Evolutionary conservation across 2,797 vertebrate genomes (phyloP).

Genomic region (Galago senegalensis): DNA sequence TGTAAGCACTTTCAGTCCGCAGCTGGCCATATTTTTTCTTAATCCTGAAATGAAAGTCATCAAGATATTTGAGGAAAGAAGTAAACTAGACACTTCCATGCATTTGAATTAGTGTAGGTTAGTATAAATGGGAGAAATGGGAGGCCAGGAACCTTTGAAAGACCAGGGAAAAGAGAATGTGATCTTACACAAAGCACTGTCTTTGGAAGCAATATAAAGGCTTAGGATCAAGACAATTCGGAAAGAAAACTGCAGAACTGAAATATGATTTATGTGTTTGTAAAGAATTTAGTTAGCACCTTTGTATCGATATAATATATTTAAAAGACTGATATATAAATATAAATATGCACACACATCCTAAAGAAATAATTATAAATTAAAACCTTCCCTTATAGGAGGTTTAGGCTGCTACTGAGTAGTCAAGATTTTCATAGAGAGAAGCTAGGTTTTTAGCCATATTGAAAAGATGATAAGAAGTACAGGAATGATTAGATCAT

Average conservation of each 20-base stretch:
- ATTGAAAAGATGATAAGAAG: not conserved
- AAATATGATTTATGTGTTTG: not conserved
- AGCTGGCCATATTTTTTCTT: not conserved
- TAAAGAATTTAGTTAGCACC: not conserved
- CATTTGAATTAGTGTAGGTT: not conserved
- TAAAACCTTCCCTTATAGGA: not conserved
- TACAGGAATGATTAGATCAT: not conserved
- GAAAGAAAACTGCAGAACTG: not conserved
- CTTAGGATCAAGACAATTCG: not conserved
- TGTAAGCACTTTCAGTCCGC: not conserved
- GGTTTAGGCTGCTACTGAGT: not conserved
- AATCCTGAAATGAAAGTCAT: not conserved
- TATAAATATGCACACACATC: no score
- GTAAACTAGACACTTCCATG: not conserved
- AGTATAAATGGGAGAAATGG: not conserved
- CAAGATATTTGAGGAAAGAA: not conserved
- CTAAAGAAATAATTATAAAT: not conserved
- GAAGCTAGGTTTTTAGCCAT: not conserved
- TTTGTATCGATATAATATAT: not conserved
- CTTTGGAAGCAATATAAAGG: not conserved
- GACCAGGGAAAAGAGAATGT: not conserved
- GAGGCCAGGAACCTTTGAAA: not conserved
- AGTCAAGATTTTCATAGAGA: not conserved
- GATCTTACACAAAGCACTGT: accelerated
- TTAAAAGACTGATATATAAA: not conserved